Evolutionary conservation across 2,797 vertebrate genomes (phyloP).

Genomic region (Falco novaeseelandiae): DNA sequence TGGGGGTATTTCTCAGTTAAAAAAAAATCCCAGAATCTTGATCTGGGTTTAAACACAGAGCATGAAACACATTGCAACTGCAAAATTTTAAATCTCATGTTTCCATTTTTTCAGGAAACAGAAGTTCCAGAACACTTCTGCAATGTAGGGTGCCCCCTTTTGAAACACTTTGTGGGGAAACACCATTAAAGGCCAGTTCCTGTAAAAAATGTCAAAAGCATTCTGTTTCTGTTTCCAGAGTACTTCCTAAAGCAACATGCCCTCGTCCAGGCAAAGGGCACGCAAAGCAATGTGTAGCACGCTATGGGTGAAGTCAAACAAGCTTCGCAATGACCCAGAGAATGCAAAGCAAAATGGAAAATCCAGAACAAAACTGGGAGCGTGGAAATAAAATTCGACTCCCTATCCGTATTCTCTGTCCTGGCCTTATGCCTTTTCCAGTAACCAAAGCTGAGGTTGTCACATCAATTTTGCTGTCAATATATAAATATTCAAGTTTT

Average conservation of each 20-base stretch:
- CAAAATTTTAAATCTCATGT: background rate
- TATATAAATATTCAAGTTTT: background rate
- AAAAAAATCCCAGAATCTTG: background rate
- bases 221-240: background rate
- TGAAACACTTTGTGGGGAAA: background rate
- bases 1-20: background rate
- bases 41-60: background rate
- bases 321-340: background rate
- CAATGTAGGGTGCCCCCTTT: background rate
- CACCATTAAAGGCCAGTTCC: background rate
- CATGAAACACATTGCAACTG: rapidly evolving
- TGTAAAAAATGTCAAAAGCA: background rate
- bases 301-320: background rate
- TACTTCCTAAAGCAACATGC: background rate
- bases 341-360: background rate
- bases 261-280: background rate
- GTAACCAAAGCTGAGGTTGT: background rate
- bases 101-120: background rate
- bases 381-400: background rate
- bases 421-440: background rate
- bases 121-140: background rate
- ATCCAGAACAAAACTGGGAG: background rate
- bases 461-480: background rate
- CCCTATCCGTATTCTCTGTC: background rate
- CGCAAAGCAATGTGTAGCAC: background rate